phyloP scores from a whole-genome alignment of 1,140 invertebrate species.

The Lysiphlebus fabarum region DNA sequence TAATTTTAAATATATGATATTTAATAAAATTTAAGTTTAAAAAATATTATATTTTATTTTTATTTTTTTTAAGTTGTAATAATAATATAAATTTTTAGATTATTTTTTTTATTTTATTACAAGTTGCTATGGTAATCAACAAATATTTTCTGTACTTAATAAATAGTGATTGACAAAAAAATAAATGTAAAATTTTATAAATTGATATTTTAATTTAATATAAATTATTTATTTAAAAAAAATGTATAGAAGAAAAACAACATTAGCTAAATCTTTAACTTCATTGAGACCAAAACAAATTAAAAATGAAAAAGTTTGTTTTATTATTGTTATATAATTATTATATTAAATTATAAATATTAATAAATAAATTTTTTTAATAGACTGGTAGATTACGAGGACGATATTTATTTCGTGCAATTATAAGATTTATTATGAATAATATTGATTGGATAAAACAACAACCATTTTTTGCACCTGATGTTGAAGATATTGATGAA shows the following conservation, averaged over 20 bases:
- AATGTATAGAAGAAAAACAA: background rate
- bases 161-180: too few species aligned
- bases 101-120: too few species aligned
- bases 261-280: constrained; percentile 2
- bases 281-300: constrained; percentile 3
- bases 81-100: too few species aligned
- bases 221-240: too few species aligned
- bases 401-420: constrained; percentile 57
- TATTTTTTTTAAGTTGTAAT: too few species aligned
- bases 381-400: constrained; percentile 43
- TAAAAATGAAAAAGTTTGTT: constrained; percentile 4
- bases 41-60: too few species aligned
- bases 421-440: constrained; percentile 55
- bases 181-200: too few species aligned
- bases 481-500: constrained; percentile 52
- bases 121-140: too few species aligned
- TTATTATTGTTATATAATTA: constrained; percentile 1
- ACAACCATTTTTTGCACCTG: constrained; percentile 23
- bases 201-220: too few species aligned
- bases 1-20: too few species aligned
- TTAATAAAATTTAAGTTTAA: too few species aligned
- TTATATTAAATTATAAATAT: background rate
- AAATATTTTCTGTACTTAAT: too few species aligned
- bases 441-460: constrained; percentile 60
- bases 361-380: background rate